A percentile compares a stretch with the other conserved stretches of the same genome.
These are phyloP conservation scores for Garrulus glandarius DNA, from an alignment of 2,797 vertebrate species.

Conservation along the genomic window DNA sequence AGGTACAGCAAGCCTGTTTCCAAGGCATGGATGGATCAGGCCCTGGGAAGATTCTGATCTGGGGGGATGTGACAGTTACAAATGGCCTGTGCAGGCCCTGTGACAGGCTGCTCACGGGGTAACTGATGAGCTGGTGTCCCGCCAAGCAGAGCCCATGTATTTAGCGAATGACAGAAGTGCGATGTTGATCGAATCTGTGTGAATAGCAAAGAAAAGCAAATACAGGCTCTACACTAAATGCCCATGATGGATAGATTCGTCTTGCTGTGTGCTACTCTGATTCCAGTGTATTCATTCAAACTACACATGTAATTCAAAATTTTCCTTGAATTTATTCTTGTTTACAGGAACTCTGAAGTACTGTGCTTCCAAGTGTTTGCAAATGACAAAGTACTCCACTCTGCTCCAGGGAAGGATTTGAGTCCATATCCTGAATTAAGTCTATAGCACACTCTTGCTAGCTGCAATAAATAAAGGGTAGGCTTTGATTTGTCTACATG, in stretches of 20 bases:
- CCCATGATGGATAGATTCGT: constrained; percentile 70
- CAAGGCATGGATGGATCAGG: constrained; percentile 4
- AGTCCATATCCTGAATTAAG: constrained; percentile 57
- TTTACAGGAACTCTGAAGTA: constrained; percentile 38
- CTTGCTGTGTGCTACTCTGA: constrained; percentile 25
- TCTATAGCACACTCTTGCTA: background rate
- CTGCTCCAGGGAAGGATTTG: constrained; percentile 27
- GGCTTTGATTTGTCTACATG: constrained; percentile 35
- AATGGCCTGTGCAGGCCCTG: constrained; percentile 55
- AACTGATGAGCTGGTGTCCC: constrained; percentile 72
- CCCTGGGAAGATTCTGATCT: constrained; percentile 65
- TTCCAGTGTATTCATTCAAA: constrained; percentile 59
- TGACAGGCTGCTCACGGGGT: constrained; percentile 69
- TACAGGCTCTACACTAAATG: constrained; percentile 66
- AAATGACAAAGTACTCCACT: constrained; percentile 28
- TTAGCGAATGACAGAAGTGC: constrained; percentile 69
- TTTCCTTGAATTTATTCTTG: constrained; percentile 54
- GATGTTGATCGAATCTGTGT: constrained; percentile 66
- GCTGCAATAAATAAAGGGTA: constrained; percentile 49
- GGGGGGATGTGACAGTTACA: constrained; percentile 70
- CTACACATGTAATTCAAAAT: constrained; percentile 55
- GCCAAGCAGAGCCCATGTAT: constrained; percentile 68
- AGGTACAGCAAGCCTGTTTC: background rate
- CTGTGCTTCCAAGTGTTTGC: constrained; percentile 21
- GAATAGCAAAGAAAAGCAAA: constrained; percentile 70